phyloP scores from a whole-genome alignment of 1,140 invertebrate species.

The Mizuhopecten yessoensis region DNA sequence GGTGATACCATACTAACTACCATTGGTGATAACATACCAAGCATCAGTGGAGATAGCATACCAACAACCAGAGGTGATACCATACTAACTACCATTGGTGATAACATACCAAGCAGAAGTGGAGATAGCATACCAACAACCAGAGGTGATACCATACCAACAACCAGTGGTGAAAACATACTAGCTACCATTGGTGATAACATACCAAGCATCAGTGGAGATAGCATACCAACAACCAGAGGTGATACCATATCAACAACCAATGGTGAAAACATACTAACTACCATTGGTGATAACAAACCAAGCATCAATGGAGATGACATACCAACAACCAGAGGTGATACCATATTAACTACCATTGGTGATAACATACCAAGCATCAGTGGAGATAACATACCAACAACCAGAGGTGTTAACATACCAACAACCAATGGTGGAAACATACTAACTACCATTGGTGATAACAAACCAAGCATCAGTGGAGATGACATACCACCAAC shows the following conservation, averaged over 20 bases:
- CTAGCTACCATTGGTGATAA: background rate
- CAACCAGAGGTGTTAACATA: background rate
- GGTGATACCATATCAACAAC: background rate
- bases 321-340: no score
- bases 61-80: no score
- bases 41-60: background rate
- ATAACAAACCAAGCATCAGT: background rate
- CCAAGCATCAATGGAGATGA: background rate
- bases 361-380: background rate
- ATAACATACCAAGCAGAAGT: background rate
- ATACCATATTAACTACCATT: no score
- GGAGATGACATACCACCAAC: background rate
- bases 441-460: no score
- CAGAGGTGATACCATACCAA: background rate
- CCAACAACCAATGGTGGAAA: no score
- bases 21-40: background rate
- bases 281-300: background rate
- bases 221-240: background rate
- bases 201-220: background rate
- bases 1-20: background rate
- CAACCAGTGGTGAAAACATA: background rate
- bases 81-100: no score
- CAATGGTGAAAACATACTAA: background rate
- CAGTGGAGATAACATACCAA: background rate
- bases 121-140: background rate